Evolutionary conservation across 2,888 invertebrate species (phyloP).

Genomic region (Palloptera scutellata): DNA sequence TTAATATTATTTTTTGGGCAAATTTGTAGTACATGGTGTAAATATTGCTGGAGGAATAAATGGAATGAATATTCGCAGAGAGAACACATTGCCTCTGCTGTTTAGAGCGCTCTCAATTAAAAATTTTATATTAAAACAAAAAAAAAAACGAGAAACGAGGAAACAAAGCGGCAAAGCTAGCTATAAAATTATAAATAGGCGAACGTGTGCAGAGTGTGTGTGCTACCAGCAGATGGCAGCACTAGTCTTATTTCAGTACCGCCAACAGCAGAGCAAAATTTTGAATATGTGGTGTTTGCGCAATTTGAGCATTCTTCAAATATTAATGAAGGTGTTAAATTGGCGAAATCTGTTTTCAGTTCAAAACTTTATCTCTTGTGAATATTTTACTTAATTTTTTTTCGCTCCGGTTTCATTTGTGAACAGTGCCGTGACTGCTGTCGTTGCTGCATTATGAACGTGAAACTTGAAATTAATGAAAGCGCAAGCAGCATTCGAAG

Average conservation of each 20-base stretch:
- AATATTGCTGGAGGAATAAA: too few species aligned
- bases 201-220: neutral
- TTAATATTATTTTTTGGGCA: constrained; percentile 20
- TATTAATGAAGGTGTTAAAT: constrained; percentile 59
- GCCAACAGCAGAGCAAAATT: neutral
- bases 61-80: too few species aligned
- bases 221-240: too few species aligned
- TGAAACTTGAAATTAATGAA: constrained; percentile 38
- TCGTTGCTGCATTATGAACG: neutral
- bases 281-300: constrained; percentile 5
- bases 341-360: constrained; percentile 50
- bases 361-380: constrained; percentile 33
- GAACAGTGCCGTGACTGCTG: constrained; percentile 18
- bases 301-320: constrained; percentile 47
- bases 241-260: neutral
- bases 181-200: too few species aligned
- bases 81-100: too few species aligned
- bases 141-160: too few species aligned
- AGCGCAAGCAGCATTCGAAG: constrained; percentile 41
- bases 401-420: neutral
- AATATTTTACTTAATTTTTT: neutral
- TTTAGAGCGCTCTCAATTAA: too few species aligned
- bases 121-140: too few species aligned
- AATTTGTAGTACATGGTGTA: too few species aligned
- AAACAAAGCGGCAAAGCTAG: too few species aligned